These are phyloP conservation scores for Odocoileus virginianus DNA, from an alignment of 2,113 vertebrate genomes.

Conservation along the genomic window DNA sequence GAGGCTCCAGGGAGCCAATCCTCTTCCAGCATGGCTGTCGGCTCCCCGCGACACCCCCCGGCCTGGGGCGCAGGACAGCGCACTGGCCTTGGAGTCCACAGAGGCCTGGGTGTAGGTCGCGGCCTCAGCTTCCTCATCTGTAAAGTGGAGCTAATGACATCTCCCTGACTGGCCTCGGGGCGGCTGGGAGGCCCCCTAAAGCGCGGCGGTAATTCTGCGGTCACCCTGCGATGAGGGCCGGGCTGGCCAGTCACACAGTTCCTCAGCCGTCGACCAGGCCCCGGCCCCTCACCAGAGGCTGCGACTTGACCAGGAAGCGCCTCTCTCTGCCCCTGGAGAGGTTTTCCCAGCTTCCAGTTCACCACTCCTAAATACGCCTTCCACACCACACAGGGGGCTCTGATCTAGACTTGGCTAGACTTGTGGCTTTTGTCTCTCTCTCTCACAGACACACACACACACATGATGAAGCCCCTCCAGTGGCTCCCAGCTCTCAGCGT, in stretches of 20 bases:
- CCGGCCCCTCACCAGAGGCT: not conserved
- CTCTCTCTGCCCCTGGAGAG: not conserved
- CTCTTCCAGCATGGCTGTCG: not conserved
- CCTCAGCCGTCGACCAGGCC: not conserved
- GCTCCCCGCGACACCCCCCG: rapidly evolving
- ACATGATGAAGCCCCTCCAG: not conserved
- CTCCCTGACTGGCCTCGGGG: not conserved
- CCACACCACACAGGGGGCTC: not conserved
- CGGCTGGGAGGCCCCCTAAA: not conserved
- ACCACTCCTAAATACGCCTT: not conserved
- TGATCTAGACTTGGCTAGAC: not conserved
- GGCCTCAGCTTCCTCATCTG: not conserved
- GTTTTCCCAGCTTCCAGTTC: not conserved
- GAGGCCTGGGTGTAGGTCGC: not conserved
- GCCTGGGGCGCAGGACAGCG: not conserved
- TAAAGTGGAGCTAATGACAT: not conserved
- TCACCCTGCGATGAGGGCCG: not conserved
- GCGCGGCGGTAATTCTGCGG: rapidly evolving
- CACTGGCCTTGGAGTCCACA: not conserved
- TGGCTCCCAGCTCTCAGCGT: not conserved
- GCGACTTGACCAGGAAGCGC: not conserved
- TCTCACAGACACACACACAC: too few relatives aligned
- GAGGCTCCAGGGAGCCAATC: not conserved
- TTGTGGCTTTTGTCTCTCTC: not conserved
- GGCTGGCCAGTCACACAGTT: not conserved